Conservation (phyloP, 2,888 invertebrate genomes). For the Hydriomena furcata region DNA sequence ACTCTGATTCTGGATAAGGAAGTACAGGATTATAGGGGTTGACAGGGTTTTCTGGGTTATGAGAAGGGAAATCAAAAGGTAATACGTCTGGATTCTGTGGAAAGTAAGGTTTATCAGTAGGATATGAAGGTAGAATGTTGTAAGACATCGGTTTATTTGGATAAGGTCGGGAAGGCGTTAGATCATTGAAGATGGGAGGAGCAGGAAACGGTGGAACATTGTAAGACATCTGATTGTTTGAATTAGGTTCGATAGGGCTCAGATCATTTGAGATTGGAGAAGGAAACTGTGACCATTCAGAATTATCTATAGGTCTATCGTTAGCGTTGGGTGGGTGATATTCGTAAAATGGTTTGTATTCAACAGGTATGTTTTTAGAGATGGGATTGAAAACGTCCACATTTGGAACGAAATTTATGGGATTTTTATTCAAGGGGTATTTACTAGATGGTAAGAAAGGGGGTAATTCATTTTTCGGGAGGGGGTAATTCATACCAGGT, state of each 20-base stretch:
- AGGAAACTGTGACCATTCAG: not conserved
- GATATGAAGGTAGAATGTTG: not conserved
- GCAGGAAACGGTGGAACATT: not conserved
- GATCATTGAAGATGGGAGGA: not conserved
- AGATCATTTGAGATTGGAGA: not conserved
- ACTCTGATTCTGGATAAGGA: not conserved
- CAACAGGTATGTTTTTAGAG: not conserved
- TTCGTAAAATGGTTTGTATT: not conserved
- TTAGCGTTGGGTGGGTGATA: not conserved
- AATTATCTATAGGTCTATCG: not conserved
- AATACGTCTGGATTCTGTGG: not conserved
- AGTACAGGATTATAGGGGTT: not conserved
- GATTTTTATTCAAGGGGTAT: not conserved
- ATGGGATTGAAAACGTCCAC: not conserved
- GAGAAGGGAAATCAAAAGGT: conserved; percentile 1
- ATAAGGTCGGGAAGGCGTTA: not conserved
- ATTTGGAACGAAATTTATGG: not conserved
- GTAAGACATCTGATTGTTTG: not conserved
- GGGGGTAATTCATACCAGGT: not conserved
- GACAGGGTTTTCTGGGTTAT: not conserved
- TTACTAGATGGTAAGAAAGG: not conserved
- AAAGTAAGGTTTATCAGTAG: not conserved
- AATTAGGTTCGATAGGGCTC: not conserved
- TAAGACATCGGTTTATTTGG: not conserved
- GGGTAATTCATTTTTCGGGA: not conserved